These are phyloP conservation scores for Pteropus alecto DNA, from an alignment of 2,113 vertebrate species.

Conservation along the genomic window DNA sequence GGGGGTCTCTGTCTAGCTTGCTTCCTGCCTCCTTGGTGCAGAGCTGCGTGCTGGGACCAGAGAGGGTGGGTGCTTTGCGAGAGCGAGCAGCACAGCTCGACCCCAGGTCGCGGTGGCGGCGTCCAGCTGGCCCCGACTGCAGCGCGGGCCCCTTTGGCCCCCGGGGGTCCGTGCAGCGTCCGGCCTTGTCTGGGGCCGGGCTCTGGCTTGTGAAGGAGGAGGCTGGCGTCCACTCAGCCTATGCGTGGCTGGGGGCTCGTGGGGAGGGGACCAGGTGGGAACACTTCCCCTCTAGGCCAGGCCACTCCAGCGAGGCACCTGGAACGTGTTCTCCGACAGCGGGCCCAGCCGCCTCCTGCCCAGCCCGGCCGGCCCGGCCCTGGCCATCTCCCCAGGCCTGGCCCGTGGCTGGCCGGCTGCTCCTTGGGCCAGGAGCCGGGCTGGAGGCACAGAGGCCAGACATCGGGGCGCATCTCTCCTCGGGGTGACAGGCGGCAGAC, in stretches of 20 bases:
- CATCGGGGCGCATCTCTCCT: neutral
- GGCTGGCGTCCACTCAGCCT: neutral
- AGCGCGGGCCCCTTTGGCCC: neutral
- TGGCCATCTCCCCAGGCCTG: neutral
- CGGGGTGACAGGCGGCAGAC: neutral
- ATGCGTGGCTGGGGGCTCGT: neutral
- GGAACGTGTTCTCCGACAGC: neutral
- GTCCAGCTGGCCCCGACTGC: rapidly evolving
- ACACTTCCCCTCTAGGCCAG: rapidly evolving
- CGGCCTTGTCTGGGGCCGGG: neutral
- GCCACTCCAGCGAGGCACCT: neutral
- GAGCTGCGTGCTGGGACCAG: neutral
- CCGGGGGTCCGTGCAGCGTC: rapidly evolving
- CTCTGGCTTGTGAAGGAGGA: rapidly evolving
- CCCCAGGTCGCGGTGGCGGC: rapidly evolving
- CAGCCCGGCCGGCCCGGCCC: neutral
- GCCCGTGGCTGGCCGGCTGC: neutral
- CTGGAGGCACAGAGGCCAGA: neutral
- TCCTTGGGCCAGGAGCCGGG: neutral
- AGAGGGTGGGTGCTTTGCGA: neutral
- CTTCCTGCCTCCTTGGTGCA: slow-evolving; percentile 28
- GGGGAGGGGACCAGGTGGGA: neutral
- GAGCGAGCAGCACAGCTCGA: neutral
- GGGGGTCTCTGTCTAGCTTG: neutral
- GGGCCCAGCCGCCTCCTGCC: neutral